Base-by-base conservation (phyloP, 2,113 vertebrate genomes). In the Perca flavescens region DNA sequence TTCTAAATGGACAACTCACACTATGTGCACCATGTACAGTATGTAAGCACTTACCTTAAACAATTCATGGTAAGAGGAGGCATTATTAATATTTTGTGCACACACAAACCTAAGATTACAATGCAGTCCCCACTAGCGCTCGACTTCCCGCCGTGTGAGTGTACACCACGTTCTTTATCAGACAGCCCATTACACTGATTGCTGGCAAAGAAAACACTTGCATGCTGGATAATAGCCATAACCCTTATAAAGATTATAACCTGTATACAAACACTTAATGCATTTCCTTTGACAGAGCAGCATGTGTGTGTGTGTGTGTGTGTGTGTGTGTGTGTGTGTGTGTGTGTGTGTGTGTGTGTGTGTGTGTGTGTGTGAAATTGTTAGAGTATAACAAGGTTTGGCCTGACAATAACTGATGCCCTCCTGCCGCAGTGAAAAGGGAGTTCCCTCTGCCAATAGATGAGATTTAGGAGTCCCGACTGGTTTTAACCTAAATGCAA, bases 401-500 rank as follows among this genome's bases (percentile, higher is more conserved):
- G 60, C 67, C 43, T 80, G 88, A 89, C 86, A 89, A 77, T 78
- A 88, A 93, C 79, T 47, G 81, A 89, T 86, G 89, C 47, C 65
- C 87, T 71, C 61, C 0, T 78, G 86, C 80, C 13, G 74, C 84
- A 85, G 79, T 77, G 47, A 80, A 88, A 70, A 76, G 52, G 84
- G 87, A 85, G 69, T 82, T 88, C 76, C 86, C 87, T 68, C 54
- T 62, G 63, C 78, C 80, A 66, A 79, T 89, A 91, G 91, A 92
- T 81, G 88, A 88, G 86, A 91, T 91, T 91, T 81, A 90, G 86
- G 79, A 88, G 79, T 82, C 88, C 61, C 62, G 50, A 58, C 86
- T 83, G 85, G 79, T 83, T 91, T 87, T 82, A 93, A 90, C 90
- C 90, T 91, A 88, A 91, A 94, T 94, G 91, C 92, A 93, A 94